Evolutionary conservation across 2,797 vertebrate genomes (phyloP).

Genomic region (Dicrostonyx torquatus): DNA sequence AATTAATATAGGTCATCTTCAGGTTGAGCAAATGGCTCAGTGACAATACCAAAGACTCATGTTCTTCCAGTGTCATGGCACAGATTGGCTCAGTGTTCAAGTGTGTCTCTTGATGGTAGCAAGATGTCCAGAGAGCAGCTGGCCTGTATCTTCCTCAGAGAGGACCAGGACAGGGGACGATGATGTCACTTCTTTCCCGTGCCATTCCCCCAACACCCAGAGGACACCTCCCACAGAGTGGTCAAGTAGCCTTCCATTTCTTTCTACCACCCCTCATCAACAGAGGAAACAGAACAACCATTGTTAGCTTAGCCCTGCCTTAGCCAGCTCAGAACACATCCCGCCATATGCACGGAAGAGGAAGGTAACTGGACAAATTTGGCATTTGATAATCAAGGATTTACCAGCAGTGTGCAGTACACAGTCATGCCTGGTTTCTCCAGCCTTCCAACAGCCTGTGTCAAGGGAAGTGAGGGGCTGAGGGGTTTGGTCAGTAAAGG

Average conservation of each 20-base stretch:
- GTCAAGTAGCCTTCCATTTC: background rate
- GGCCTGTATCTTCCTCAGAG: background rate
- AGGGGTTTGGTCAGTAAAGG: background rate
- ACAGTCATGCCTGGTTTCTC: background rate
- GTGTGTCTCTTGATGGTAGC: rapidly evolving
- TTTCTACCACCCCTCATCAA: background rate
- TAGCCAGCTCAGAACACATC: background rate
- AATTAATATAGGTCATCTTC: background rate
- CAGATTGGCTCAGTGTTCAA: background rate
- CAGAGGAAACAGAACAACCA: background rate
- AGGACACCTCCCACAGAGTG: background rate
- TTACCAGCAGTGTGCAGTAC: background rate
- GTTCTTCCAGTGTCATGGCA: background rate
- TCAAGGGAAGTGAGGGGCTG: background rate
- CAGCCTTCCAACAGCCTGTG: background rate
- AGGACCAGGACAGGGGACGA: background rate
- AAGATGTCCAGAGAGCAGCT: background rate
- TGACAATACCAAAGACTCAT: background rate
- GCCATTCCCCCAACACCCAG: background rate
- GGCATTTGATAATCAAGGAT: background rate
- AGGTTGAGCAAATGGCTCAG: background rate
- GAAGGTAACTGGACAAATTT: background rate
- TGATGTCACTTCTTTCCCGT: background rate
- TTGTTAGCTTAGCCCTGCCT: background rate
- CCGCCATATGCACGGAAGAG: background rate